Percentiles rank a stretch among this genome's conserved stretches.
Conservation (phyloP, 2,888 invertebrate species). For the Hipparchia sbordonii region DNA sequence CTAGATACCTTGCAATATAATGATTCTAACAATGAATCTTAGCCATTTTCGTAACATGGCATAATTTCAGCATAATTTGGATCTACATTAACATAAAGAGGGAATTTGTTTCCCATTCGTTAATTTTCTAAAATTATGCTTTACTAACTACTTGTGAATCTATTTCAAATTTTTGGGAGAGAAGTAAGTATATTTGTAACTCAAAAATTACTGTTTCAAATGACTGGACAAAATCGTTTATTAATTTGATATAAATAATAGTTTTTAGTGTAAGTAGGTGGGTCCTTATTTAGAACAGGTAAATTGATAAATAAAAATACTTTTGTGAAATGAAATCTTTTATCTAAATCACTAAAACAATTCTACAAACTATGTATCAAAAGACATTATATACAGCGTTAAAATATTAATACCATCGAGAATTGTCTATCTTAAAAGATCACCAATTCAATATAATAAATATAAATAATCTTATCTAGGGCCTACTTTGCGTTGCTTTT, state of each 20-base stretch:
- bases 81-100: too few relatives aligned
- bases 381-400: constrained; percentile 26
- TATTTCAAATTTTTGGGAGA: too few relatives aligned
- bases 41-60: not conserved
- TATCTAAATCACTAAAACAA: constrained; percentile 32
- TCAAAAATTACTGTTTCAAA: not conserved
- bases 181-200: too few relatives aligned
- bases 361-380: constrained; percentile 28
- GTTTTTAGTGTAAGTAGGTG: not conserved
- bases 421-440: constrained; percentile 12
- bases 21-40: not conserved
- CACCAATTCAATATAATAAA: constrained; percentile 27
- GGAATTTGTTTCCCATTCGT: too few relatives aligned
- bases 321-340: constrained; percentile 18
- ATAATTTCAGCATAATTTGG: too few relatives aligned
- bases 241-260: not conserved
- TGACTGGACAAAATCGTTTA: not conserved
- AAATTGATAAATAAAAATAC: constrained; percentile 17
- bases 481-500: constrained; percentile 55
- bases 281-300: too few relatives aligned
- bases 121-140: too few relatives aligned
- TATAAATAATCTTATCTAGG: constrained; percentile 46
- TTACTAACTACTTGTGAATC: too few relatives aligned
- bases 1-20: not conserved
- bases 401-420: constrained; percentile 25